phyloP scores from a whole-genome alignment of 2,113 vertebrate genomes.

The Benitochromis conjunctus region DNA sequence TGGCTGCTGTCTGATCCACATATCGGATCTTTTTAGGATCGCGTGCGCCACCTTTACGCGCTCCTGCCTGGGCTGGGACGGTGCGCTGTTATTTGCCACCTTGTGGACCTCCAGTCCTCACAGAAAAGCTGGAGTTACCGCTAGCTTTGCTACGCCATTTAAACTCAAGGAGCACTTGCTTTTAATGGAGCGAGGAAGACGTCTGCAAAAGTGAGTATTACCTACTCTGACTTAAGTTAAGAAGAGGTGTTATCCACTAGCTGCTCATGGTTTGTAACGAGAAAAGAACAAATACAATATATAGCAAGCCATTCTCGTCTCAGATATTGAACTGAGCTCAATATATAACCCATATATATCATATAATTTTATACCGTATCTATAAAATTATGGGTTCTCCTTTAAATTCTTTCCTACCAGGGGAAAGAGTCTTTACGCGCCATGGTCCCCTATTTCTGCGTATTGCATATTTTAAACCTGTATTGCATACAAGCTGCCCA shows the following conservation, averaged over 20 bases:
- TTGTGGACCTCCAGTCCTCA: background rate
- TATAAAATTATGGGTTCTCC: background rate
- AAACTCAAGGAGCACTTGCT: background rate
- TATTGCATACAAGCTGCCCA: background rate
- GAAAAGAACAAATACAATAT: background rate
- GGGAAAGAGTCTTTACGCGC: background rate
- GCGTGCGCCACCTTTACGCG: background rate
- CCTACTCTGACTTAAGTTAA: background rate
- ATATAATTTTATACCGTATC: background rate
- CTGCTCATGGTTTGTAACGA: background rate
- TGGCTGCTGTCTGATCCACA: background rate
- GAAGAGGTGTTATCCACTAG: background rate
- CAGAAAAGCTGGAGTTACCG: background rate
- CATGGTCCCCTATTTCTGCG: background rate
- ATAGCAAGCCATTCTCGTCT: background rate
- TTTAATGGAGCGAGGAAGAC: background rate
- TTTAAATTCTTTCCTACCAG: background rate
- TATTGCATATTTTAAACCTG: background rate
- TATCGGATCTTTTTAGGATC: background rate
- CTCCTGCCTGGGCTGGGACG: background rate
- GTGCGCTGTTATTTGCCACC: background rate
- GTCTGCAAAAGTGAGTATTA: slow-evolving; percentile 22
- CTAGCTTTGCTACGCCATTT: background rate
- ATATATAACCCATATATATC: background rate
- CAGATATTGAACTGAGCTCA: background rate